These are phyloP conservation scores for Aleiodes sp. DNA, from an alignment of 1,140 invertebrate species.

Conservation along the genomic window DNA sequence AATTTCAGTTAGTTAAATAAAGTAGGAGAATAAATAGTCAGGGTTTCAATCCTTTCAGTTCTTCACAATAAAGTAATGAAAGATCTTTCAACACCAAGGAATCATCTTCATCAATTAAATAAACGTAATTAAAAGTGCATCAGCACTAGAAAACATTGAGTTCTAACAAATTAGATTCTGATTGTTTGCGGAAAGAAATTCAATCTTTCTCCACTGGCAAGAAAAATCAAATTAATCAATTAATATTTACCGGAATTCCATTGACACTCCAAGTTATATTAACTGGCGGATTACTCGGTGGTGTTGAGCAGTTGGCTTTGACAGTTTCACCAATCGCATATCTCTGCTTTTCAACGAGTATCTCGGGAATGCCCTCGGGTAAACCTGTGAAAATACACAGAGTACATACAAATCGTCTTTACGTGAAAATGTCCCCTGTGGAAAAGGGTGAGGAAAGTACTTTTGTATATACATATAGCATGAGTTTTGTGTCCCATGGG, in stretches of 20 bases:
- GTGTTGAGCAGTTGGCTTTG: slow-evolving; percentile 78
- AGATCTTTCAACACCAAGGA: no score
- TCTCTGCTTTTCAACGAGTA: slow-evolving; percentile 75
- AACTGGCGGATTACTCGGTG: slow-evolving; percentile 77
- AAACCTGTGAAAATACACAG: slow-evolving; percentile 69
- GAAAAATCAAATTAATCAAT: background rate
- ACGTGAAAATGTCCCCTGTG: slow-evolving; percentile 24
- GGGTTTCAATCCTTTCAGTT: background rate
- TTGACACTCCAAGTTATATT: slow-evolving; percentile 86
- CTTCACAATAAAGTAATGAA: background rate
- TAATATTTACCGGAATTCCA: slow-evolving; percentile 72
- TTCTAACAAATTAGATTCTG: no score
- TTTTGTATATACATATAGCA: slow-evolving; percentile 2
- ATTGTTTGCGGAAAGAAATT: no score
- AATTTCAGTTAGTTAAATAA: background rate
- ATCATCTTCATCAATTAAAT: no score
- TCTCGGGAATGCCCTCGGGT: slow-evolving; percentile 72
- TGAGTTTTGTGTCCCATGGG: slow-evolving; percentile 1
- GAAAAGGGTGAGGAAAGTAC: slow-evolving; percentile 13
- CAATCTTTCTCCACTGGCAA: no score
- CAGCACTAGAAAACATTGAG: no score
- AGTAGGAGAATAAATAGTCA: background rate
- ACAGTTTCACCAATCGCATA: slow-evolving; percentile 79
- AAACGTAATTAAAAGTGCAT: no score
- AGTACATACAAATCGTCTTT: slow-evolving; percentile 5